Evolutionary conservation across 2,113 vertebrate genomes (phyloP), one percentile per base, ranked within the genome.

Genomic region (Hippoglossus stenolepis): DNA sequence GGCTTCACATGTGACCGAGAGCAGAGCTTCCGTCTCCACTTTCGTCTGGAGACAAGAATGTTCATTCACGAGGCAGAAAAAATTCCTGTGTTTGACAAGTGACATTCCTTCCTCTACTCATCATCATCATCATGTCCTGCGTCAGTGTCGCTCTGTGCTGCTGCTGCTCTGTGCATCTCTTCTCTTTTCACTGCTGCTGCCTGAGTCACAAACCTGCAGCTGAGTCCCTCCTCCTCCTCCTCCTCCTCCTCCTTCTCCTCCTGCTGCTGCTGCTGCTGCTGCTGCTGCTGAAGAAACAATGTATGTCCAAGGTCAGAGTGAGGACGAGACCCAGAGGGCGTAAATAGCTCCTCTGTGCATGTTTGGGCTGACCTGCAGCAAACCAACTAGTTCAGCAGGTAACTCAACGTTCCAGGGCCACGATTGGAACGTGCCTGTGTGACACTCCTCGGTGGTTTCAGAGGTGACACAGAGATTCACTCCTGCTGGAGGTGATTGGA

Each of bases 341-440:
- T 10, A 43, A 43, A 13, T 43, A 49, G 23, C 5, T 23, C 13
- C 5, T 23, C 13, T 26, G 2, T 31, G 14, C 1, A 18, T 0
- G 14, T 7, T 4, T 43, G 9, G 14, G 15, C 3, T 24, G 10
- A 1, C 43, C 10, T 23, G 31, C 6, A 18, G 9, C 23, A 67
- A 57, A 63, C 73, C 17, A 13, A 81, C 83, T 51, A 60, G 80
- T 87, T 80, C 1, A 60, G 17, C 84, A 59, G 69, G 79, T 70
- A 56, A 35, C 28, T 24, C 6, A 9, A 28, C 21, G 12, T 3
- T 43, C 40, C 40, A 40, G 38, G 10, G 38, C 38, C 38, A 12
- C 11, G 11, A 11, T 12, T 12, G 11, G 38, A 40, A 40, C 6
- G 6, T 31, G 31, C 5, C 38, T 12, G 24, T 23, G 23, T 60